Evolutionary conservation across 1,140 invertebrate genomes (phyloP).

Genomic region (Manduca sexta): DNA sequence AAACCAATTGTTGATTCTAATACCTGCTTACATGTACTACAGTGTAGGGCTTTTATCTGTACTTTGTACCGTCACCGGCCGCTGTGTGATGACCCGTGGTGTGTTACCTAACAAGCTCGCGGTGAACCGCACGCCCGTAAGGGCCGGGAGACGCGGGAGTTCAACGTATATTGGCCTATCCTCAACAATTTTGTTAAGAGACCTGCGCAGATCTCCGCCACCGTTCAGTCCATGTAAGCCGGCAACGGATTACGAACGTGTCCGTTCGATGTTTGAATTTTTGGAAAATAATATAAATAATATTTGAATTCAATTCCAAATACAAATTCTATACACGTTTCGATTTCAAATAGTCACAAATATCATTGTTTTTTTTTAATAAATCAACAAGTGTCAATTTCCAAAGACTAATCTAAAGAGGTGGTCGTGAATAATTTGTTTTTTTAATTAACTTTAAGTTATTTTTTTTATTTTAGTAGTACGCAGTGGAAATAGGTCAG

Average conservation of each 20-base stretch:
- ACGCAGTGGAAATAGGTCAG: slow-evolving; percentile 2
- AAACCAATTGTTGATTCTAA: slow-evolving; percentile 55
- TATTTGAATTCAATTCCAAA: too few relatives aligned
- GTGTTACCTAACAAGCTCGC: background rate
- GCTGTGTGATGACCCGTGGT: slow-evolving; percentile 17
- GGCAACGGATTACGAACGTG: slow-evolving; percentile 27
- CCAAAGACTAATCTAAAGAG: too few relatives aligned
- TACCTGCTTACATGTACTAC: slow-evolving; percentile 14
- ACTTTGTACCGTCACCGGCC: slow-evolving; percentile 22
- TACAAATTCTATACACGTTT: too few relatives aligned
- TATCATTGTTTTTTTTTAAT: too few relatives aligned
- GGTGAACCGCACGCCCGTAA: background rate
- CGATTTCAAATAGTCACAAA: too few relatives aligned
- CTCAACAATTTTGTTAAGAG: slow-evolving; percentile 32
- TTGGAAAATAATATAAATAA: background rate
- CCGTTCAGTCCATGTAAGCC: slow-evolving; percentile 32
- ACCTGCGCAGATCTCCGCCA: slow-evolving; percentile 35
- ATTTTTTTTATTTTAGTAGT: background rate
- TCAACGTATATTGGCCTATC: slow-evolving; percentile 21
- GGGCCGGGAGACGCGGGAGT: slow-evolving; percentile 12
- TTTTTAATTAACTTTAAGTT: background rate
- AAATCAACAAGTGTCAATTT: too few relatives aligned
- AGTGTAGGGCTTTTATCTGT: slow-evolving; percentile 22
- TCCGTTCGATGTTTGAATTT: slow-evolving; percentile 15
- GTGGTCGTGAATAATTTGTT: background rate